Conservation (phyloP, 2,113 vertebrate species). For the human (Homo sapiens) region GRCh38 chrX:38821501-38822000, state of each 20-base stretch:
- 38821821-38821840: slow-evolving; percentile 38
- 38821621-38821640: not conserved
- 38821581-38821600: not conserved
- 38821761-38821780: slow-evolving; percentile 29
- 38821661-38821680: not conserved
- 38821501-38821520: not conserved
- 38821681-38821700: not conserved
- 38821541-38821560: not conserved
- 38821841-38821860: not conserved
- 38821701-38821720: slow-evolving; percentile 24
- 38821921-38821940: slow-evolving; percentile 38
- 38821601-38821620: not conserved
- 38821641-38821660: slow-evolving; percentile 38
- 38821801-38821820: slow-evolving; percentile 40
- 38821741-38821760: slow-evolving; percentile 6
- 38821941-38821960: slow-evolving; percentile 43
- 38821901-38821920: slow-evolving; percentile 9
- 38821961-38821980: not conserved
- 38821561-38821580: not conserved
- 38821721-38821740: slow-evolving; percentile 40
- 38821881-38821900: slow-evolving; percentile 39
- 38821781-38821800: slow-evolving; percentile 3
- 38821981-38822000: slow-evolving; percentile 22
- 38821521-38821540: not conserved
- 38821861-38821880: slow-evolving; percentile 18